Evolutionary conservation across 1,140 invertebrate species (phyloP).

Genomic region (Cyrtorhinus lividipennis): DNA sequence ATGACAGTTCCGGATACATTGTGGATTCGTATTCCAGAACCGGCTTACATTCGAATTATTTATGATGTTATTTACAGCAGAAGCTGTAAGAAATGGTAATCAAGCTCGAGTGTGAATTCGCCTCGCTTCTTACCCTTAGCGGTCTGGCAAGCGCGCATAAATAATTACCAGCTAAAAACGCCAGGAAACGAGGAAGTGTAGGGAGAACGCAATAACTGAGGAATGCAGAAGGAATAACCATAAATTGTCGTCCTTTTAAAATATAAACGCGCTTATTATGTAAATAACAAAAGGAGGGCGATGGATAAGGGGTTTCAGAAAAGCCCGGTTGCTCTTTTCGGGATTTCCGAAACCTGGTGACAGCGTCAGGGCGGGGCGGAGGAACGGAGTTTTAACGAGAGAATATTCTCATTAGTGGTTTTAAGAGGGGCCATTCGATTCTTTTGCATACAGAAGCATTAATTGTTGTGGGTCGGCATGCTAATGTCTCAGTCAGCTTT

Average conservation of each 20-base stretch:
- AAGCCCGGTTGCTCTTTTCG: background rate
- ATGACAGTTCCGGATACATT: no score
- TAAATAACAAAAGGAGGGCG: background rate
- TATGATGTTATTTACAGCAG: background rate
- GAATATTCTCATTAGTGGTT: background rate
- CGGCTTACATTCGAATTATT: no score
- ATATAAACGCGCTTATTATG: constrained; percentile 12
- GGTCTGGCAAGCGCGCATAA: background rate
- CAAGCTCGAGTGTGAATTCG: background rate
- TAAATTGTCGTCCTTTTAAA: constrained; percentile 11
- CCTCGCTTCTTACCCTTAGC: background rate
- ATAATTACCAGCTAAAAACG: background rate
- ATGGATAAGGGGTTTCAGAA: background rate
- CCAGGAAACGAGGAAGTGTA: background rate
- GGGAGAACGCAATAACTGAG: background rate
- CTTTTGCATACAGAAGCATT: background rate
- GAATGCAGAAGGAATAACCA: background rate
- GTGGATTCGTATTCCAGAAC: no score
- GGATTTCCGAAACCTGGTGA: background rate
- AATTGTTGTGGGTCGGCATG: background rate
- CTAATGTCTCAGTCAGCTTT: background rate
- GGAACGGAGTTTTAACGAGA: background rate
- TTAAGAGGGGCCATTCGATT: background rate
- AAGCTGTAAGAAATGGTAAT: background rate
- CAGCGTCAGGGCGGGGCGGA: background rate